Conservation (phyloP, 1,140 invertebrate species). For the Drosophila sp. region DNA sequence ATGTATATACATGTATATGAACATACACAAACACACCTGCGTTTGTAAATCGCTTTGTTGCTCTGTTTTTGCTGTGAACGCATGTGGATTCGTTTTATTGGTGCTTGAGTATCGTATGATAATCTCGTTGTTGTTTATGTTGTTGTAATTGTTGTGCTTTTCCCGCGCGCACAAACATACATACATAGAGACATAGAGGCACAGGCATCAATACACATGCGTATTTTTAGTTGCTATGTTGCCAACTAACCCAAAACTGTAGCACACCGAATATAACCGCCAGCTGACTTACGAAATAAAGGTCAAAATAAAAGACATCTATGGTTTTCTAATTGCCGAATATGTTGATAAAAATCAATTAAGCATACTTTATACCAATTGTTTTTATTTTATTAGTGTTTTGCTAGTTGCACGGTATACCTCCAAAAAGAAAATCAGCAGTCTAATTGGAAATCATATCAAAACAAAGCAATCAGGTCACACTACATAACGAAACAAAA, state of each 20-base stretch:
- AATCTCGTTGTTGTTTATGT: constrained; percentile 55
- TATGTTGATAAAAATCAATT: background rate
- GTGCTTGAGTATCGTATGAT: constrained; percentile 79
- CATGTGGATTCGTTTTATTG: constrained; percentile 84
- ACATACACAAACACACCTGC: constrained; percentile 8
- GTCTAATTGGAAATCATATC: background rate
- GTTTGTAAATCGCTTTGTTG: constrained; percentile 34
- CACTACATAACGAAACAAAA: constrained; percentile 5
- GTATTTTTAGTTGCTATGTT: constrained; percentile 46
- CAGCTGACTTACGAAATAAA: constrained; percentile 1
- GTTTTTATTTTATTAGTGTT: background rate
- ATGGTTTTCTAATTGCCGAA: too few species aligned
- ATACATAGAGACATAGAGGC: background rate
- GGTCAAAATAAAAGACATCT: background rate
- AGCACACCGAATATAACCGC: constrained; percentile 26
- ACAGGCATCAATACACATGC: constrained; percentile 9
- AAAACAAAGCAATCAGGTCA: constrained; percentile 3
- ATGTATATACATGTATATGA: constrained; percentile 1
- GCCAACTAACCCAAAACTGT: constrained; percentile 35
- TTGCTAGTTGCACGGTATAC: background rate
- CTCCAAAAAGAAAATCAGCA: background rate
- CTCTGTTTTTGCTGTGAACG: constrained; percentile 40
- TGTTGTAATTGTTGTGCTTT: constrained; percentile 66
- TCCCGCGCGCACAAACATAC: constrained; percentile 38
- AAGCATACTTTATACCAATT: background rate